Percentiles rank a stretch among this genome's conserved stretches.
phyloP scores from a whole-genome alignment of 2,797 vertebrate genomes.

The Enteromius anoplus region DNA sequence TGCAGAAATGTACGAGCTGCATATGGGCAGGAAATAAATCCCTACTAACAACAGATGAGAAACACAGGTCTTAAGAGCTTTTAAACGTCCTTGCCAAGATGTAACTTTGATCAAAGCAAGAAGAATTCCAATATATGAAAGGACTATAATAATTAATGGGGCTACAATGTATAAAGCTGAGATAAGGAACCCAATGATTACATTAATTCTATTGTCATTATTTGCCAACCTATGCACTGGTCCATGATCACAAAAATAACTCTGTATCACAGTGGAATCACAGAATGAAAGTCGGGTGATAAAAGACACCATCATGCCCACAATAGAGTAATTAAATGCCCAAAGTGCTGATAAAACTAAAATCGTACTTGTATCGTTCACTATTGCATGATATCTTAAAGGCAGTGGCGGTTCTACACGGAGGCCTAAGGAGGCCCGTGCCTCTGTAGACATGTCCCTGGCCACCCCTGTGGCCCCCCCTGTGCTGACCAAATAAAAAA shows the following conservation, averaged over 20 bases:
- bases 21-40: constrained; percentile 47
- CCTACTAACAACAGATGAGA: constrained; percentile 55
- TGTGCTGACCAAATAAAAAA: no score
- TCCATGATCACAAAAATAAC: constrained; percentile 56
- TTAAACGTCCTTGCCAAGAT: constrained; percentile 46
- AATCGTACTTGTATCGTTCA: constrained; percentile 38
- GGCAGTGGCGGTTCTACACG: no score
- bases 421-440: no score
- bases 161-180: constrained; percentile 24
- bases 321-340: neutral
- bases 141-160: constrained; percentile 42
- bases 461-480: no score
- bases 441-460: no score
- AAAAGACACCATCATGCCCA: neutral
- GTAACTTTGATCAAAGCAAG: constrained; percentile 53
- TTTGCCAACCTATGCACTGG: constrained; percentile 43
- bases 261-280: constrained; percentile 42
- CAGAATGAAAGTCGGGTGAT: constrained; percentile 45
- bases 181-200: constrained; percentile 19
- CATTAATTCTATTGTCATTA: constrained; percentile 48
- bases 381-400: constrained; percentile 46
- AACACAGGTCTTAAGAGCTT: constrained; percentile 58
- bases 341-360: constrained; percentile 16
- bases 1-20: constrained; percentile 2
- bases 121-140: constrained; percentile 51